A percentile compares a stretch with the other conserved stretches of the same genome.
Evolutionary conservation across 2,113 vertebrate genomes (phyloP).

Genomic region (Siniperca chuatsi): DNA sequence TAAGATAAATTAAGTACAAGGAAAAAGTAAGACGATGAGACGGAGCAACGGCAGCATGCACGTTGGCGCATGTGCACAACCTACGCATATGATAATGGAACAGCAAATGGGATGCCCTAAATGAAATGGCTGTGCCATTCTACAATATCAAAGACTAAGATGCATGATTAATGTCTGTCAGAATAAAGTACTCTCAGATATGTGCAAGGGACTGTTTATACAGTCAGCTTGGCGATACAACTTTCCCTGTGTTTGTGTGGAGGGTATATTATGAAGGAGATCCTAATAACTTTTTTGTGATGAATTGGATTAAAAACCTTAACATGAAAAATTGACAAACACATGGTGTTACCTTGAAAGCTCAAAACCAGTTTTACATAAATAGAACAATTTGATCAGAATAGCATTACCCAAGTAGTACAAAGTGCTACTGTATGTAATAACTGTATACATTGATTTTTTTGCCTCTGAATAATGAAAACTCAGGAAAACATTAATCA

Average conservation of each 20-base stretch:
- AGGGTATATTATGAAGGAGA: not conserved
- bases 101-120: constrained; percentile 34
- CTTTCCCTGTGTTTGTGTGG: constrained; percentile 3
- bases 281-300: not conserved
- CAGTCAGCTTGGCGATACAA: not conserved
- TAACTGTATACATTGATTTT: constrained; percentile 10
- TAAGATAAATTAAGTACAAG: no score
- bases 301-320: not conserved
- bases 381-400: not conserved
- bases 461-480: constrained; percentile 3
- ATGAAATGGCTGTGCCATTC: constrained; percentile 30
- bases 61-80: no score
- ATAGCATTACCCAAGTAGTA: not conserved
- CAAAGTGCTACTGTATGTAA: not conserved
- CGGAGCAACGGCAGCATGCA: no score
- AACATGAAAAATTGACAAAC: not conserved
- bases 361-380: not conserved
- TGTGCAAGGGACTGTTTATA: constrained; percentile 21
- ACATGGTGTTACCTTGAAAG: not conserved
- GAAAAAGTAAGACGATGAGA: no score
- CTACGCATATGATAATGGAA: constrained; percentile 30
- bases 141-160: constrained; percentile 44
- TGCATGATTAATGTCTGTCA: constrained; percentile 52
- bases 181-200: constrained; percentile 30
- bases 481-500: not conserved